Conservation (phyloP, 2,888 invertebrate species). For the Lagria hirta region DNA sequence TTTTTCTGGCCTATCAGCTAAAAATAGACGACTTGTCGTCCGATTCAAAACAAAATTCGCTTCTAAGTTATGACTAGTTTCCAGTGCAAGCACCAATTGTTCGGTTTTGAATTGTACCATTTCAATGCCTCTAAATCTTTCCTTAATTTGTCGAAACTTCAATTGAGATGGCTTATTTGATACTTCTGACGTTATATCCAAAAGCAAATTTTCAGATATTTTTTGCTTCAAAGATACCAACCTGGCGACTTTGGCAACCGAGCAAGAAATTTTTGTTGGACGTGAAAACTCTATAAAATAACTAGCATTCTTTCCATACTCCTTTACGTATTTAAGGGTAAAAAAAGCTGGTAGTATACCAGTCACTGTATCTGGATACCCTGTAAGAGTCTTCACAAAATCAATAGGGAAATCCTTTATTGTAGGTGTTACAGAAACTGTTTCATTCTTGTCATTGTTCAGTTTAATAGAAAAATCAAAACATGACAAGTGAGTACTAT, state of each 20-base stretch:
- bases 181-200: too few relatives aligned
- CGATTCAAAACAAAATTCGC: constrained; percentile 55
- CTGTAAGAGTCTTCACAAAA: constrained; percentile 66
- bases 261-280: constrained; percentile 57
- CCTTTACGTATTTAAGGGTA: constrained; percentile 59
- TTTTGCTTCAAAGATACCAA: constrained; percentile 51
- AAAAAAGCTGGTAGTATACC: constrained; percentile 75
- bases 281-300: constrained; percentile 56
- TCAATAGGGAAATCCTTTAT: constrained; percentile 54
- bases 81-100: constrained; percentile 57
- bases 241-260: constrained; percentile 52
- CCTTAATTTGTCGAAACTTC: constrained; percentile 54
- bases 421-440: constrained; percentile 48
- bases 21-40: constrained; percentile 54
- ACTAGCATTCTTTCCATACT: constrained; percentile 52
- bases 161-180: too few relatives aligned
- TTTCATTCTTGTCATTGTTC: constrained; percentile 46
- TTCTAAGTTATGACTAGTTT: constrained; percentile 51
- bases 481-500: constrained; percentile 59
- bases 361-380: constrained; percentile 66
- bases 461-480: constrained; percentile 60
- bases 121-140: constrained; percentile 51
- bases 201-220: constrained; percentile 41
- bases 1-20: constrained; percentile 59
- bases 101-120: constrained; percentile 52